Evolutionary conservation across 2,113 vertebrate genomes (phyloP).

Genomic region (Rhabdomys dilectus): DNA sequence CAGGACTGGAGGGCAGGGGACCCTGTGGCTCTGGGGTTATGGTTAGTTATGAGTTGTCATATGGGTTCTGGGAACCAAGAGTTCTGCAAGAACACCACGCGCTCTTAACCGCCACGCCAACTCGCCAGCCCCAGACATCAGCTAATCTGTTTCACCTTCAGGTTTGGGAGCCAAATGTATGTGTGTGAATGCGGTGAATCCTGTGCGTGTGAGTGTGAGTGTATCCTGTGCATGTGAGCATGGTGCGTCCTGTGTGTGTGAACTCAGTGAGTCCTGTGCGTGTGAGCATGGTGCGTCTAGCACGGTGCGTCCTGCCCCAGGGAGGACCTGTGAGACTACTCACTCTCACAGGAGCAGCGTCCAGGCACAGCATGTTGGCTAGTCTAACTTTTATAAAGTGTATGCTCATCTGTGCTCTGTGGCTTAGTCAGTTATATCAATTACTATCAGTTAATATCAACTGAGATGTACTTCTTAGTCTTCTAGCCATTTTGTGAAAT

Average conservation of each 20-base stretch:
- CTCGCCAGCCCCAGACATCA: neutral
- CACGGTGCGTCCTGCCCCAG: accelerated
- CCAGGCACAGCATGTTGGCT: neutral
- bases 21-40: neutral
- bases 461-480: neutral
- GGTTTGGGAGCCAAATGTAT: accelerated
- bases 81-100: neutral
- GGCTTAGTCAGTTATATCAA: neutral
- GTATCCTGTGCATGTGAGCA: too few species aligned
- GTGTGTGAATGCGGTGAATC: neutral
- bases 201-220: too few species aligned
- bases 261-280: too few species aligned
- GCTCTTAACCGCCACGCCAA: neutral
- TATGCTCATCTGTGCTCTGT: neutral
- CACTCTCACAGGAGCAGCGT: neutral
- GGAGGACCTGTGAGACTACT: neutral
- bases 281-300: neutral
- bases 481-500: neutral
- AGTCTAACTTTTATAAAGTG: neutral
- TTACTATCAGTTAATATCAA: neutral
- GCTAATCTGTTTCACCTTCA: neutral
- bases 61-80: neutral
- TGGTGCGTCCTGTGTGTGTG: too few species aligned
- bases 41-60: neutral
- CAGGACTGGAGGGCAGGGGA: neutral